phyloP scores from a whole-genome alignment of 2,797 vertebrate species.

The Vultur gryphus region DNA sequence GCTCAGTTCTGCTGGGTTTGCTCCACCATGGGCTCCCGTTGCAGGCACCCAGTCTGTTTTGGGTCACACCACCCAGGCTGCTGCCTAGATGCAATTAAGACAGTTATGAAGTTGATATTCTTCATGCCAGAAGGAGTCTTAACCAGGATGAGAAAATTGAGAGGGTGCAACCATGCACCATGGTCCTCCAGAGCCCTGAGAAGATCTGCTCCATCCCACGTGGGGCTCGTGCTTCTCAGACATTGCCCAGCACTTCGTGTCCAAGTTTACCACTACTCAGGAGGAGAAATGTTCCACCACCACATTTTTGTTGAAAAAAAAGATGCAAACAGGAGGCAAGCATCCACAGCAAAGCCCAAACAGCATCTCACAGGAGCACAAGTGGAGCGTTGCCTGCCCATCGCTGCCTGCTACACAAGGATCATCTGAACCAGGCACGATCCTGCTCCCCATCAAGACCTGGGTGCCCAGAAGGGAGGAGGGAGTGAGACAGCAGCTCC shows the following conservation, averaged over 20 bases:
- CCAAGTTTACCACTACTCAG: rapidly evolving
- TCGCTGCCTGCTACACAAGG: rapidly evolving
- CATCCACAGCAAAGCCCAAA: background rate
- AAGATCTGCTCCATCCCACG: rapidly evolving
- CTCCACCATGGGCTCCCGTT: rapidly evolving
- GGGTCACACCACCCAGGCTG: background rate
- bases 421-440: rapidly evolving
- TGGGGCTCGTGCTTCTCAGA: background rate
- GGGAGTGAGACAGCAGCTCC: background rate
- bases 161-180: background rate
- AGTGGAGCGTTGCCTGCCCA: background rate
- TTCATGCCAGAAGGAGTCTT: background rate
- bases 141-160: rapidly evolving
- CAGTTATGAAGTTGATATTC: too few relatives aligned
- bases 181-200: background rate
- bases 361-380: too few relatives aligned
- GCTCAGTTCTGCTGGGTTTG: background rate
- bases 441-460: background rate
- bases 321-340: background rate
- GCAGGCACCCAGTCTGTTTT: background rate
- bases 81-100: background rate
- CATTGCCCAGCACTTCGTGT: rapidly evolving
- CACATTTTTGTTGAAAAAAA: rapidly evolving
- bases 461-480: background rate
- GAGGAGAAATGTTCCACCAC: background rate